Conservation (phyloP, 1,140 invertebrate genomes). For the Drosophila santomea region DNA sequence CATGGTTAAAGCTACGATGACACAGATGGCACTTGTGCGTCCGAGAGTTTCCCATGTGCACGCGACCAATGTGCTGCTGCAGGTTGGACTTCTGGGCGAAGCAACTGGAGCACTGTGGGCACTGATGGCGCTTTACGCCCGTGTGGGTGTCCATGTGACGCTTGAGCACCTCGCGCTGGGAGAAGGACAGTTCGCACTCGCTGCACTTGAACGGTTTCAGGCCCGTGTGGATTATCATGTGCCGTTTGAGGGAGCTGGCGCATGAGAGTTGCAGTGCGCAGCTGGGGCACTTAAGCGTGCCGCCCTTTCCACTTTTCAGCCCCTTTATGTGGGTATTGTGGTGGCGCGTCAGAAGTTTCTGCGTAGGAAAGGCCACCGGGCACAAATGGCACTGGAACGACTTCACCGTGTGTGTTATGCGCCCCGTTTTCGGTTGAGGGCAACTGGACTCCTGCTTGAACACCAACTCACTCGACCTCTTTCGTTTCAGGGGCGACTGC, state of each 20-base stretch:
- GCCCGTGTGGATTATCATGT: conserved; percentile 91
- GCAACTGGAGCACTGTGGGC: conserved; percentile 90
- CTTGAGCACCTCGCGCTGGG: conserved; percentile 92
- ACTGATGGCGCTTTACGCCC: conserved; percentile 92
- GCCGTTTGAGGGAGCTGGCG: conserved; percentile 90
- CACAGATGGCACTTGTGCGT: conserved; percentile 89
- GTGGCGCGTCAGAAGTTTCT: conserved; percentile 87
- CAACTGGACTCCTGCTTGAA: conserved; percentile 28
- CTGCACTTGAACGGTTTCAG: conserved; percentile 91
- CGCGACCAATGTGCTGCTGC: conserved; percentile 87
- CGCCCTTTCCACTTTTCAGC: conserved; percentile 85
- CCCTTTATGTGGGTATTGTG: conserved; percentile 87
- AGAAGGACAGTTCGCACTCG: conserved; percentile 90
- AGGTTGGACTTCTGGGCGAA: conserved; percentile 90
- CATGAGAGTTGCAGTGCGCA: conserved; percentile 94
- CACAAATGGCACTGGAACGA: conserved; percentile 87
- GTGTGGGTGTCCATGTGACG: conserved; percentile 94
- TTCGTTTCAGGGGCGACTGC: conserved; percentile 4
- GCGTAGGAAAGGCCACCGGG: conserved; percentile 86
- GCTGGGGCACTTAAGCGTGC: conserved; percentile 86
- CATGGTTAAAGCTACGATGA: conserved; percentile 85
- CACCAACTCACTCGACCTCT: conserved; percentile 41
- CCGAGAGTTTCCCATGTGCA: conserved; percentile 86
- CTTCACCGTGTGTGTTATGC: conserved; percentile 82
- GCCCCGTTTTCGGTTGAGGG: conserved; percentile 15